phyloP scores from a whole-genome alignment of 2,797 vertebrate genomes.

The Enteromius fasciolatus region DNA sequence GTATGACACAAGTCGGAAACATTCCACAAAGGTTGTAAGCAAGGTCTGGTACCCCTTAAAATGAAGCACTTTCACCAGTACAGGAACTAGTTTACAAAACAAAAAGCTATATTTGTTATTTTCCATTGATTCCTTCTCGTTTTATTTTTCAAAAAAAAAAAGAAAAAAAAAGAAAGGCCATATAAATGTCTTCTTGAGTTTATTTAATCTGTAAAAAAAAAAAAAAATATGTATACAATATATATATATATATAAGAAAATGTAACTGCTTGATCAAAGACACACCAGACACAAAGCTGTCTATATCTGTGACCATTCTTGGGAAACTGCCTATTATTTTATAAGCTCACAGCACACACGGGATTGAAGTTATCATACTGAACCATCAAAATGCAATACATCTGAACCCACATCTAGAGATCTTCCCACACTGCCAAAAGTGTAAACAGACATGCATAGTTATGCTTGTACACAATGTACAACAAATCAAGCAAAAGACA shows the following conservation, averaged over 20 bases:
- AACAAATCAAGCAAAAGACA: constrained; percentile 37
- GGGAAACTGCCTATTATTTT: constrained; percentile 55
- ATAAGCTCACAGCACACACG: constrained; percentile 46
- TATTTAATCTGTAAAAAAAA: constrained; percentile 73
- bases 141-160: constrained; percentile 45
- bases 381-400: constrained; percentile 53
- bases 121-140: constrained; percentile 41
- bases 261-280: constrained; percentile 53
- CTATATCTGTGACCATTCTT: constrained; percentile 50
- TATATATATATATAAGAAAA: constrained; percentile 67
- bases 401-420: constrained; percentile 42
- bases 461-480: constrained; percentile 48
- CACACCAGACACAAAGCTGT: constrained; percentile 26
- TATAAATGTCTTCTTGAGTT: constrained; percentile 63
- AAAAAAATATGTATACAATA: constrained; percentile 70
- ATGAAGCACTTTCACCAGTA: constrained; percentile 75
- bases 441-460: constrained; percentile 47
- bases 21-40: constrained; percentile 69
- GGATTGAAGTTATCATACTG: constrained; percentile 52
- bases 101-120: constrained; percentile 51
- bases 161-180: constrained; percentile 61
- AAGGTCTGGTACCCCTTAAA: constrained; percentile 60
- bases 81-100: constrained; percentile 66
- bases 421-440: constrained; percentile 57
- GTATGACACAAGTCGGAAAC: constrained; percentile 55